A percentile compares a stretch with the other conserved stretches of the same genome.
Evolutionary conservation across 2,888 invertebrate species (phyloP).

Genomic region (Miltochrista miniata): DNA sequence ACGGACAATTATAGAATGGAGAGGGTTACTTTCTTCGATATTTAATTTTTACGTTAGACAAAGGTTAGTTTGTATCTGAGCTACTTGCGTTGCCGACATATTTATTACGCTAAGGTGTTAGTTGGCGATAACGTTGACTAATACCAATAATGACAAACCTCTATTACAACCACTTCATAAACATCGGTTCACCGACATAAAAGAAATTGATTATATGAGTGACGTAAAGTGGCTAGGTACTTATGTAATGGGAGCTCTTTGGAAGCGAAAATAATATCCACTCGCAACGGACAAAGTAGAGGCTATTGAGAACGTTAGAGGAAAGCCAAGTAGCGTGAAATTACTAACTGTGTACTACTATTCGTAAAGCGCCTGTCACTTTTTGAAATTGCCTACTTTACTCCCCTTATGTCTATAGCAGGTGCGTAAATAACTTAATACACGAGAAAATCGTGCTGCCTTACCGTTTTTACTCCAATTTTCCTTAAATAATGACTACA

Average conservation of each 20-base stretch:
- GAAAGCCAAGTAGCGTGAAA: constrained; percentile 8
- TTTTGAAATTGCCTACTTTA: background rate
- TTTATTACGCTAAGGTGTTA: background rate
- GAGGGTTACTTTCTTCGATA: no score
- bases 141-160: background rate
- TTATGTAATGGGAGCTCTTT: background rate
- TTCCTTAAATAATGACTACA: background rate
- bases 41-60: no score
- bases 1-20: no score
- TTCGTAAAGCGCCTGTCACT: constrained; percentile 4
- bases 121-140: background rate
- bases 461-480: constrained; percentile 2
- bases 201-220: background rate
- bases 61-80: no score
- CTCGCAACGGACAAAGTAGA: background rate
- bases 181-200: background rate
- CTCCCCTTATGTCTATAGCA: constrained; percentile 4
- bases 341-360: constrained; percentile 5
- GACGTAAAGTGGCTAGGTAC: background rate
- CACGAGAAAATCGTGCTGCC: constrained; percentile 4
- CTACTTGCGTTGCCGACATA: no score
- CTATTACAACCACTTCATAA: constrained; percentile 3
- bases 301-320: constrained; percentile 3
- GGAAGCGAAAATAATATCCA: constrained; percentile 2
- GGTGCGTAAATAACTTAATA: constrained; percentile 18